Conservation (phyloP, 2,888 invertebrate genomes). For the Tenthredo notha region DNA sequence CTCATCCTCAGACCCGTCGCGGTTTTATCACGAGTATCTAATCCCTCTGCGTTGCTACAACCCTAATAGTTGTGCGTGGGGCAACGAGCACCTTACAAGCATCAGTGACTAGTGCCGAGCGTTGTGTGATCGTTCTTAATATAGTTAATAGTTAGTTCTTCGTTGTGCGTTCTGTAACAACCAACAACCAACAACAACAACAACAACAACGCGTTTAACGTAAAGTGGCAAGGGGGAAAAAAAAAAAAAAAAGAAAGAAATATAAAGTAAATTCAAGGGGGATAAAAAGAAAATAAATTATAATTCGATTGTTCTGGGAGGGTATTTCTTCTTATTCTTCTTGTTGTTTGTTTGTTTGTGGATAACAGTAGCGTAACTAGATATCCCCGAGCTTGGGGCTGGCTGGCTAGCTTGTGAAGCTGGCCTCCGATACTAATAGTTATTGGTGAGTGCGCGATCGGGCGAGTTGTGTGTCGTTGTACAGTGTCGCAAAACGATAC, state of each 20-base stretch:
- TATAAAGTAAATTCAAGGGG: not conserved
- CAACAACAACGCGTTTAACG: not conserved
- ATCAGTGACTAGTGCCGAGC: conserved; percentile 67
- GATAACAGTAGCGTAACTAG: conserved; percentile 48
- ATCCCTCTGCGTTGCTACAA: conserved; percentile 66
- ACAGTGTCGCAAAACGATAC: conserved; percentile 78
- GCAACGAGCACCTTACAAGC: conserved; percentile 63
- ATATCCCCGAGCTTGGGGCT: conserved; percentile 37
- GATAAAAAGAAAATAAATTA: not conserved
- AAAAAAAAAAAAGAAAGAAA: not conserved
- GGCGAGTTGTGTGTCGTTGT: conserved; percentile 78
- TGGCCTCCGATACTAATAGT: conserved; percentile 56
- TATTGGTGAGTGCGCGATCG: conserved; percentile 65
- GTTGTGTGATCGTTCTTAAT: conserved; percentile 60
- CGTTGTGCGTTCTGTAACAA: conserved; percentile 19
- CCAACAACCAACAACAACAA: conserved; percentile 21
- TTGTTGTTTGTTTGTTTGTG: conserved; percentile 36
- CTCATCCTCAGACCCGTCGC: conserved; percentile 61
- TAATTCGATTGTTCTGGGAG: conserved; percentile 6
- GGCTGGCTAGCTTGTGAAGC: conserved; percentile 53
- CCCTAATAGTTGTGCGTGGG: conserved; percentile 62
- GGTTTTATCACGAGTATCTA: conserved; percentile 67
- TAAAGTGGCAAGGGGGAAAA: not conserved
- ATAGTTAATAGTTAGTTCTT: conserved; percentile 20
- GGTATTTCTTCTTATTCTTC: not conserved